Evolutionary conservation across 2,888 invertebrate species (phyloP), one percentile per base, ranked within the genome.

Genomic region (Helicoverpa assulta): DNA sequence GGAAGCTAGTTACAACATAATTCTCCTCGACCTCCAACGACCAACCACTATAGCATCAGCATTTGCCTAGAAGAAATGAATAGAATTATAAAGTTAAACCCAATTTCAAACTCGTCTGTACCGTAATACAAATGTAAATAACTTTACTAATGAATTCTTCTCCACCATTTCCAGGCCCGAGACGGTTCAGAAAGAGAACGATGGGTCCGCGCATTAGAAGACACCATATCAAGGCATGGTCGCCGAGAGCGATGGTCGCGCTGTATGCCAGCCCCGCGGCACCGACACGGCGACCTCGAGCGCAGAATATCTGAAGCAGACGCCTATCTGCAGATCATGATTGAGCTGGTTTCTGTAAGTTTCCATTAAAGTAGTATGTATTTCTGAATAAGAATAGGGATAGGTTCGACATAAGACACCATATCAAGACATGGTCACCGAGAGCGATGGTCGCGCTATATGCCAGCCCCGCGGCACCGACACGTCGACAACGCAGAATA

Each of bases 361-460:
- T 97, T 16, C 43, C 16, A 14, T 16, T 16, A 0, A 16, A 43
- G 43, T 4, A 29, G 29, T 29, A 4, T 29, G 5, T 29, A 29
- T 29, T 29, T 5, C 0, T 29, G 29, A 4, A 29, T 29, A 29
- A 29, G 7, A 29, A 7, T 29, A 99, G 91, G 97, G 98, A 82
- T 99, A 99, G 99, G 98, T 99, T 68, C 97, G 98, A 53, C 98
- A 74, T 99, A 99, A 93, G 99, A 99, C 90, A 99, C 99, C 50
- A 99, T 99, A 91, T 95, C 98, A 66, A 96, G 98, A 78, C 99
- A 99, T 94, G 94, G 96, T 1, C 85, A 95, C 0, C 88, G 96
- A 56, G 96, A 96, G 84, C 88, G 96, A 65, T 95, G 96, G 96
- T 93, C 94, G 10, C 90, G 95, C 50, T 86, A 90, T 53, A 89